Evolutionary conservation across 2,888 invertebrate genomes (phyloP).

Genomic region (Geotrupes spiniger): DNA sequence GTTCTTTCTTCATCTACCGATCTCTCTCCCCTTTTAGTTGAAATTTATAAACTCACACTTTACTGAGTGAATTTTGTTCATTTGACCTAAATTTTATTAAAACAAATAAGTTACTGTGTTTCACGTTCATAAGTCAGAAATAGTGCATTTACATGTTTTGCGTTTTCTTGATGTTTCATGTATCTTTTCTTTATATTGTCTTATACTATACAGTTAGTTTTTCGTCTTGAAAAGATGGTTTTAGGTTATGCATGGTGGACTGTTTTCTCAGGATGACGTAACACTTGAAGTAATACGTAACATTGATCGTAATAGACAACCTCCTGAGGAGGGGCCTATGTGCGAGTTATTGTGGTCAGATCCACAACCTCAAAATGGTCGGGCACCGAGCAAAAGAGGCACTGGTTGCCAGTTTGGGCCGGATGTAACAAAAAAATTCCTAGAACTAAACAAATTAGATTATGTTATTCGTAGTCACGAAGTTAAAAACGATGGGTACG

Average conservation of each 20-base stretch:
- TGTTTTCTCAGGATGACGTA: conserved; percentile 91
- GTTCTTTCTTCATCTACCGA: too few relatives aligned
- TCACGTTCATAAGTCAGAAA: not conserved
- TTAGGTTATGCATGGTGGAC: conserved; percentile 96
- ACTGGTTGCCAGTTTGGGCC: conserved; percentile 99
- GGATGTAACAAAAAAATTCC: conserved; percentile 88
- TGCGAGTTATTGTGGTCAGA: conserved; percentile 99
- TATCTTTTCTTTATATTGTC: too few relatives aligned
- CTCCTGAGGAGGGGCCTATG: conserved; percentile 95
- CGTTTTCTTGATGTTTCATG: too few relatives aligned
- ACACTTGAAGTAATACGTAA: conserved; percentile 88
- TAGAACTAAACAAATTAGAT: conserved; percentile 80
- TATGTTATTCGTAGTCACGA: conserved; percentile 97
- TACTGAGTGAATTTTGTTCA: too few relatives aligned
- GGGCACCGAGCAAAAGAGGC: conserved; percentile 93
- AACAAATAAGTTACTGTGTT: not conserved
- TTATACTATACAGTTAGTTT: not conserved
- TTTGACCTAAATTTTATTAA: too few relatives aligned
- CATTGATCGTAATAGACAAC: conserved; percentile 91
- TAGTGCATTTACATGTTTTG: not conserved
- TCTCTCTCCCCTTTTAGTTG: too few relatives aligned
- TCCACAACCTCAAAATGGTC: conserved; percentile 85
- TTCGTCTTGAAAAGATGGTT: conserved; percentile 1
- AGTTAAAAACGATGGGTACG: conserved; percentile 95
- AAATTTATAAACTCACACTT: too few relatives aligned